These are phyloP conservation scores for Willisornis vidua DNA, from an alignment of 2,113 vertebrate genomes.

Conservation along the genomic window DNA sequence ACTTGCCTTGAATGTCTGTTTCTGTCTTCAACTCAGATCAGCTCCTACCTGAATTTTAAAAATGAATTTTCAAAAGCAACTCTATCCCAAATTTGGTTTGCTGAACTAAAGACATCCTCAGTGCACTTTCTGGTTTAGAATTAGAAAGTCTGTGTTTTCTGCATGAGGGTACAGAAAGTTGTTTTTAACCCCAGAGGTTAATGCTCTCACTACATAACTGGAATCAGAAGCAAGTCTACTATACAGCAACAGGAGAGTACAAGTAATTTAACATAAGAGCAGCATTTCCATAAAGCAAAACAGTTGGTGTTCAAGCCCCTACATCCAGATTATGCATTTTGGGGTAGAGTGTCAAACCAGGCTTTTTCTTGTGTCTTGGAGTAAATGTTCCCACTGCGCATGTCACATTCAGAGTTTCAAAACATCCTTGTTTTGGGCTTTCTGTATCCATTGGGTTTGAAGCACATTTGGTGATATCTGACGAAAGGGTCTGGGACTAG, in stretches of 20 bases:
- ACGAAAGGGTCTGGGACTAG: background rate
- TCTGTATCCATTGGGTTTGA: background rate
- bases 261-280: background rate
- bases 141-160: background rate
- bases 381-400: accelerated
- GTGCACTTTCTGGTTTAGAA: background rate
- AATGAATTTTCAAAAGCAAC: background rate
- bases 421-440: background rate
- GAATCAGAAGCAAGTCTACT: background rate
- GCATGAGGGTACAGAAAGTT: background rate
- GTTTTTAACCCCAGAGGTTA: background rate
- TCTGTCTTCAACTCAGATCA: background rate
- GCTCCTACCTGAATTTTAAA: background rate
- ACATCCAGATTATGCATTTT: background rate
- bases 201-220: background rate
- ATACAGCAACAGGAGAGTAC: background rate
- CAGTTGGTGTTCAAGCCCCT: background rate
- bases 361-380: background rate
- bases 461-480: background rate
- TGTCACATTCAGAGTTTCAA: background rate
- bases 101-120: background rate
- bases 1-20: background rate
- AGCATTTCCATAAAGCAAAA: background rate
- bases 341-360: background rate
- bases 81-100: background rate